These are phyloP conservation scores for Caenorhabditis inopinata DNA, from an alignment of 1,140 invertebrate species.

Conservation along the genomic window DNA sequence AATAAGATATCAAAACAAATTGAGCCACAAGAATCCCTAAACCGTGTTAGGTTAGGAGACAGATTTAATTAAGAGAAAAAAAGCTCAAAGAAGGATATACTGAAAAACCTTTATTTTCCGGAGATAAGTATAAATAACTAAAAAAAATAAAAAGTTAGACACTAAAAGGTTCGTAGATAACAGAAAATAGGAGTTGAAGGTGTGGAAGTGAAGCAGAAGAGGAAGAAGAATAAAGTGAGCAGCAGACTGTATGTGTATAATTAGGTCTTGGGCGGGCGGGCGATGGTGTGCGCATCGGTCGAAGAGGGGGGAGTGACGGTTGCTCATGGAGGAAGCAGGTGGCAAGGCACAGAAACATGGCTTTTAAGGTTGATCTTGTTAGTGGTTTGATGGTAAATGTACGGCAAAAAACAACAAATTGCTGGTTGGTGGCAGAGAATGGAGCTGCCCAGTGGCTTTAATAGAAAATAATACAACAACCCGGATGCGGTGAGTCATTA, in stretches of 20 bases:
- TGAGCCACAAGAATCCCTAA: no score
- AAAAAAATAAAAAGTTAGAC: no score
- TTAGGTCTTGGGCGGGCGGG: not conserved
- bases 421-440: not conserved
- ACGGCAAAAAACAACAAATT: not conserved
- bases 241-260: constrained; percentile 34
- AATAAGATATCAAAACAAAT: no score
- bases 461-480: not conserved
- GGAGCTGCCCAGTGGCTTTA: not conserved
- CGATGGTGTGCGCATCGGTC: not conserved
- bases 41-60: no score
- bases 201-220: no score
- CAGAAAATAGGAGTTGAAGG: no score
- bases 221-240: constrained; percentile 10
- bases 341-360: not conserved
- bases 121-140: no score
- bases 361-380: constrained; percentile 31
- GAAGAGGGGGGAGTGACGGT: not conserved
- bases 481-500: constrained; percentile 27
- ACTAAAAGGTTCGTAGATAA: no score
- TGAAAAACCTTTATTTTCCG: no score
- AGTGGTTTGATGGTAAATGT: not conserved
- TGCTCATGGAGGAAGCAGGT: constrained; percentile 21
- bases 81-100: no score
- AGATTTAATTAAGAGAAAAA: no score